Base-by-base conservation (phyloP, 2,888 invertebrate species). In the Pinctada fucata region DNA sequence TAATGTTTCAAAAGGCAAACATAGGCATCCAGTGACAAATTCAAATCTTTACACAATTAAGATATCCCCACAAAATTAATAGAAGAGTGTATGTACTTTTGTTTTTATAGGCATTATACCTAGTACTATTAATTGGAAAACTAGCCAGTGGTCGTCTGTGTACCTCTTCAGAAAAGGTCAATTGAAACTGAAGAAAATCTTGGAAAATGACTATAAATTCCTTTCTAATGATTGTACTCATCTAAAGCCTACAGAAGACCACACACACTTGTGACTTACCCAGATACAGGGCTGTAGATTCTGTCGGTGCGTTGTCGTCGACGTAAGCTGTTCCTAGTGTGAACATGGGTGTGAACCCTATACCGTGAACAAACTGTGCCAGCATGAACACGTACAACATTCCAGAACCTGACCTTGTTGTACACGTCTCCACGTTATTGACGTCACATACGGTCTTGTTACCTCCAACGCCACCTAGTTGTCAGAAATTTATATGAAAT, bases 241-340 rank as follows among this genome's bases (percentile, higher is more conserved):
- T 31, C 31, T 31, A 31, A 31, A 31, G 31, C 31, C 0, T 1
- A 31, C 31, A 31, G 1, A 31, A 31, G 31, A n/a, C n/a, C n/a
- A n/a, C n/a, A n/a, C n/a, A n/a, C n/a, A n/a, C n/a, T n/a, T n/a
- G n/a, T 31, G 0, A 31, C 31, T 31, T 73, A 85, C 87, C 86
- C 10, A 86, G 70, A 67, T 86, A 87, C 6, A 85, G 48, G 2
- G 88, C 85, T 0, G 86, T 84, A 10, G 85, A 78, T 63, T 84
- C 83, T 3, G 84, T 75, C 3, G 76, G 80, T 47, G 85, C 84
- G 76, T 86, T 87, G 50, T 86, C 86, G 58, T 87, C 88, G 5
- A 89, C 81, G 78, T 83, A 87, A 3, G 85, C 85, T n/a, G 84
- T 82, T n/a, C 87, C 87, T 4, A 90, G 85, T 0, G 88, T 87